phyloP scores from a whole-genome alignment of 1,140 invertebrate genomes.

The Harlomillsia oculata region DNA sequence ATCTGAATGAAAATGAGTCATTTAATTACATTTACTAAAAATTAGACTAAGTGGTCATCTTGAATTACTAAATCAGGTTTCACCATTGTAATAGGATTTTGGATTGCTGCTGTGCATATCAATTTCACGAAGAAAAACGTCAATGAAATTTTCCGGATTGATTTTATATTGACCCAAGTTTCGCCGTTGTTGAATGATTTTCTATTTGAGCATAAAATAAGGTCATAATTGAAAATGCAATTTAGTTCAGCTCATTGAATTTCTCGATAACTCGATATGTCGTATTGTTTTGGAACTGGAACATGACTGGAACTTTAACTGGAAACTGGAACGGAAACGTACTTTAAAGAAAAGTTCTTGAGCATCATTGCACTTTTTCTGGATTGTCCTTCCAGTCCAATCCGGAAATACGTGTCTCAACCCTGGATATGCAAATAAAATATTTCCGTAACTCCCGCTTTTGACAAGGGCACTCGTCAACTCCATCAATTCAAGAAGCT shows the following conservation, averaged over 20 bases:
- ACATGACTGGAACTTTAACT: no score
- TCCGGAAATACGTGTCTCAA: slow-evolving; percentile 5
- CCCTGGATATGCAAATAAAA: slow-evolving; percentile 1
- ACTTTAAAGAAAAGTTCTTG: no score
- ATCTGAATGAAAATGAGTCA: no score
- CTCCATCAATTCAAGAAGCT: slow-evolving; percentile 11
- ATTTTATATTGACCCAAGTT: not conserved
- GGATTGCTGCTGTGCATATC: not conserved
- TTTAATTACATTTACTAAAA: no score
- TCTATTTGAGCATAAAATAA: not conserved
- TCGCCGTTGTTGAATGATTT: not conserved
- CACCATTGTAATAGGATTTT: no score
- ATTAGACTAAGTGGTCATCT: no score
- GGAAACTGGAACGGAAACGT: no score
- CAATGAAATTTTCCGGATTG: slow-evolving; percentile 64
- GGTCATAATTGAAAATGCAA: not conserved
- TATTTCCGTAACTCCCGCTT: not conserved
- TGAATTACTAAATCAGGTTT: no score
- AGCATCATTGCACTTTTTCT: not conserved
- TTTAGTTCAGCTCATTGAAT: not conserved
- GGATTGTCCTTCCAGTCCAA: not conserved
- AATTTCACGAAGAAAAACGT: slow-evolving; percentile 55
- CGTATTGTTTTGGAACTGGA: not conserved
- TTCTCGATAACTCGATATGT: not conserved
- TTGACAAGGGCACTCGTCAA: slow-evolving; percentile 7